These are phyloP conservation scores for Neopipo cinnamomea DNA, from an alignment of 2,113 vertebrate species.

Conservation along the genomic window DNA sequence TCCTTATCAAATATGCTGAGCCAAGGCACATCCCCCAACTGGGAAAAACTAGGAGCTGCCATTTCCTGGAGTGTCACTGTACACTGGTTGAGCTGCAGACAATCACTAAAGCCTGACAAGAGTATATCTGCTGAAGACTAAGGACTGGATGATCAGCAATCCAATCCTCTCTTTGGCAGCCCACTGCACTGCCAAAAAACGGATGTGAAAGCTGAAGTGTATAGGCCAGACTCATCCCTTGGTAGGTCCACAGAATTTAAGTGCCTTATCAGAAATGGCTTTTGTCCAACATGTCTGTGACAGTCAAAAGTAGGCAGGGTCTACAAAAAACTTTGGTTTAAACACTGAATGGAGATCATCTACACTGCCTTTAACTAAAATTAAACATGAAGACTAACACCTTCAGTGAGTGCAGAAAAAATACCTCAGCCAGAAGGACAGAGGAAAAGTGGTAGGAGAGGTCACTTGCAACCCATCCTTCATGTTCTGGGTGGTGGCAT, in stretches of 20 bases:
- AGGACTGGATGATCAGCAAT: conserved; percentile 7
- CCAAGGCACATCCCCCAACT: neutral
- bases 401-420: neutral
- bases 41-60: neutral
- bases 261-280: neutral
- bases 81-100: neutral
- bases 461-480: neutral
- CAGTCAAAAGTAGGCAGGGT: neutral
- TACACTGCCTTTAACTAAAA: neutral
- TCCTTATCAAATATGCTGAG: neutral
- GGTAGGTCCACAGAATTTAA: neutral
- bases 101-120: neutral
- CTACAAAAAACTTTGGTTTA: neutral
- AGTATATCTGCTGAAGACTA: neutral
- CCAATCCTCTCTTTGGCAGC: neutral
- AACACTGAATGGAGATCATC: neutral
- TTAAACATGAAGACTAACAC: neutral
- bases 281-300: neutral
- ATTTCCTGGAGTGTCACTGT: neutral
- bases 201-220: neutral
- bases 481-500: neutral
- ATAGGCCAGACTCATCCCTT: neutral
- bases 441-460: neutral
- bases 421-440: neutral
- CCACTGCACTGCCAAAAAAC: neutral